Evolutionary conservation across 2,888 invertebrate species (phyloP).

Genomic region (Ophraella communa): DNA sequence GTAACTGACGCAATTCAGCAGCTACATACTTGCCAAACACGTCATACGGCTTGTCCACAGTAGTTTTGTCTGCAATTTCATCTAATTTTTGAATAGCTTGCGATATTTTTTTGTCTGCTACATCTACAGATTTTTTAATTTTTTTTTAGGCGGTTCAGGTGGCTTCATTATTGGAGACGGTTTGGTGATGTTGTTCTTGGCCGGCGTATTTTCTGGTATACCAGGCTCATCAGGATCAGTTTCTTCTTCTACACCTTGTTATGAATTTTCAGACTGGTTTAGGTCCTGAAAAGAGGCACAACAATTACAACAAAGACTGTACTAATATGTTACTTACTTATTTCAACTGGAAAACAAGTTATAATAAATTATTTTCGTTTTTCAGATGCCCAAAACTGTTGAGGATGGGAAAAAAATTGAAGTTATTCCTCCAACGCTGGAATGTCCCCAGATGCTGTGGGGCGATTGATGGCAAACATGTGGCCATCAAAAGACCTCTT

Average conservation of each 20-base stretch:
- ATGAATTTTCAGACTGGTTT: no score
- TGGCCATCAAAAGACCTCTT: not conserved
- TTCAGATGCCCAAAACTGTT: no score
- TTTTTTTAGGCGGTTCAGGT: not conserved
- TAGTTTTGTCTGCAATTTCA: constrained; percentile 12
- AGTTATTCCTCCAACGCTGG: constrained; percentile 10
- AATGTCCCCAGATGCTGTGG: constrained; percentile 48
- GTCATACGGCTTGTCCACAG: constrained; percentile 18
- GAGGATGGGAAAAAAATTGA: no score
- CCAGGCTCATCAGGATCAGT: no score
- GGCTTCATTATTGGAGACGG: constrained; percentile 41
- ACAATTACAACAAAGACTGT: no score
- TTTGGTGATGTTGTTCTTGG: not conserved
- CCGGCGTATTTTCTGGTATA: no score
- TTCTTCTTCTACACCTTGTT: no score
- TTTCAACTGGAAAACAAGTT: no score
- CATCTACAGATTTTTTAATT: not conserved
- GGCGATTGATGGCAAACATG: constrained; percentile 28
- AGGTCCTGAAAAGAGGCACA: no score
- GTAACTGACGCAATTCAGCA: constrained; percentile 15
- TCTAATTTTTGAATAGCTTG: constrained; percentile 10
- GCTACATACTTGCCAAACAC: constrained; percentile 8
- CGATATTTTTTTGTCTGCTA: not conserved
- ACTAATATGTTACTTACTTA: no score
- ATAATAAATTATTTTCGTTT: no score